Base-by-base conservation (phyloP, 2,797 vertebrate genomes). In the Labroides dimidiatus region DNA sequence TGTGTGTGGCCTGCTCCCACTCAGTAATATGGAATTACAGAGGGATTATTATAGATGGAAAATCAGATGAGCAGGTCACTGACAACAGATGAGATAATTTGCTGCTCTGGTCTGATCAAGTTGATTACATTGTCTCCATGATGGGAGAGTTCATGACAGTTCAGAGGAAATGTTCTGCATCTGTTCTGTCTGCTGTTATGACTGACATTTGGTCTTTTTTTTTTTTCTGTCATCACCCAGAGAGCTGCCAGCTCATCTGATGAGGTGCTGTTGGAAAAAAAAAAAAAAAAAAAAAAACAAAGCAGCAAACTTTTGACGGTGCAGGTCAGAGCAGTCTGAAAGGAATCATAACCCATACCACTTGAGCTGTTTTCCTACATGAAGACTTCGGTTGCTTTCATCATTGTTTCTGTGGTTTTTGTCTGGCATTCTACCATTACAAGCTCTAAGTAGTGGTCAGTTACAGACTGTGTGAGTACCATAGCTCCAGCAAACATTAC, bases 91-190 rank as follows among this genome's bases (percentile, higher is more conserved):
- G 5, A 21, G 30, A 61, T 20, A 0, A 27, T 24, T 47, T 16
- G 13, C 14, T 14, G 23, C 24, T 6, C 11, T 37, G 42, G 30
- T 61, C 52, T 19, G 30, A 48, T 66, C 30, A n/a, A 42, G 23
- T 2, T 37, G 63, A 19, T 47, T 45, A 27, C 17, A 12, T 30
- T 48, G 52, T 47, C 23, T 52, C 20, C 27, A 13, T 20, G 27
- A 45, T 20, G 12, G 11, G 3, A 49, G 16, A 58, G 44, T 45
- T 3, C 44, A 20, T 4, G 3, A 4, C 15, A 23, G 16, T 33
- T n/a, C 20, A 15, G 7, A 41, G 43, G 42, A 55, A 65, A 55
- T 24, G 43, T 59, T 36, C 27, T 37, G 43, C 27, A 56, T 39
- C 13, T 36, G 23, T 17, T 30, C 21, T 17, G 30, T 17, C n/a